Base-by-base conservation (phyloP, 2,888 invertebrate species). In the Euzophera pinguis region DNA sequence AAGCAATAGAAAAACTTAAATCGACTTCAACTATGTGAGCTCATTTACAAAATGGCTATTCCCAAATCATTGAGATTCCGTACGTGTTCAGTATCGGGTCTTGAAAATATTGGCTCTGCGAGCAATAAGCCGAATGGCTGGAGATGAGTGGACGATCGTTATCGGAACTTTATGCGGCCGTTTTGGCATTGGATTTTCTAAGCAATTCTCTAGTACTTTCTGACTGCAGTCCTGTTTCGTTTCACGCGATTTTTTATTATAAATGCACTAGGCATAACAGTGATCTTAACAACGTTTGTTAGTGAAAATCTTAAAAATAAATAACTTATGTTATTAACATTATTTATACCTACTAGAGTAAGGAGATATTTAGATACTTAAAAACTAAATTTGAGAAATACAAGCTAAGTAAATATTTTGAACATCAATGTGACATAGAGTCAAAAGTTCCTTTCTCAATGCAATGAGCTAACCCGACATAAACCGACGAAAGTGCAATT, bases 31-130 rank as follows among this genome's bases (percentile, higher is more conserved):
- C 34, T 32, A 49, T 29, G 22, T 49, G 27, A 51, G 58, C 57
- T 54, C 53, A 65, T 64, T 70, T 61, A 59, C 59, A 60, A 67
- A 64, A 65, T 63, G 67, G 62, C 63, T 58, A 62, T 65, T 63
- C 62, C 64, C 59, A 62, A 62, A 65, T 70, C 66, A 72, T 79
- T 75, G 64, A 61, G 68, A 80, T 79, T 77, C 78, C 66, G 63
- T 57, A 59, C 75, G 67, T 71, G 76, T 74, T 60, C 68, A 61
- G 65, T 67, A 68, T 69, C 65, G 67, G 58, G 65, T 71, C 66
- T 76, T 67, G 71, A 72, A 79, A 78, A 80, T 79, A 78, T 78
- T 78, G 78, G 74, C 70, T 69, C 62, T 60, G 69, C 68, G 67
- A 65, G 74, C 75, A 78, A 80, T 80, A 77, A 78, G 67, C 70